Base-by-base conservation (phyloP, 2,797 vertebrate genomes). In the Varecia variegata region DNA sequence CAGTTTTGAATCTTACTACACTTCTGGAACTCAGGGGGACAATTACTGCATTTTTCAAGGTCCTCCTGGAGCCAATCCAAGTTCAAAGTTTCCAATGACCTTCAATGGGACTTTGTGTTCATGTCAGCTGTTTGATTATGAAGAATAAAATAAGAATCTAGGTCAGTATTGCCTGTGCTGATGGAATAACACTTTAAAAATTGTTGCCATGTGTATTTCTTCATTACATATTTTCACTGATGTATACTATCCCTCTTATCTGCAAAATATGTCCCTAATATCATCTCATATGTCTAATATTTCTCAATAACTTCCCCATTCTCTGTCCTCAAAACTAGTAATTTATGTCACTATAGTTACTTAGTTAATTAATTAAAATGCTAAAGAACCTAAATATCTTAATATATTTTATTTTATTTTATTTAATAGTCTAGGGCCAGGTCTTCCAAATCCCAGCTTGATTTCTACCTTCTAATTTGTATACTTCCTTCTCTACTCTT, bases 141-240 rank as follows among this genome's bases (percentile, higher is more conserved):
- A 95, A 95, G 82, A 95, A 82, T 89, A 95, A 93, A 95, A 83
- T 79, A 91, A 91, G 65, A 97, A 96, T 91, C 70, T 88, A 95
- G 62, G 76, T 85, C 87, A 91, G 43, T 54, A 45, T 77, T 89
- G 45, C 56, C 84, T 89, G 47, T 81, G 21, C 14, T 82, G 32
- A 90, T 40, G 83, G 76, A 8, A 54, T 50, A 83, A 62, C 54
- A 96, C 38, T 68, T 81, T 50, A 56, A 47, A 93, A 91, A 73
- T 71, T 92, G 52, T 52, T 45, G 2, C 38, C 43, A 86, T 87
- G 30, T 83, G 35, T 86, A 88, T 94, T 94, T 82, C 45, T 71
- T 74, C 23, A 74, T 52, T 27, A 92, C 21, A 54, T 30, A 62
- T 47, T 96, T 85, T 93, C 94, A 17, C 58, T 87, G 32, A 77